phyloP scores from a whole-genome alignment of 2,888 invertebrate genomes.

The Acronicta psi region DNA sequence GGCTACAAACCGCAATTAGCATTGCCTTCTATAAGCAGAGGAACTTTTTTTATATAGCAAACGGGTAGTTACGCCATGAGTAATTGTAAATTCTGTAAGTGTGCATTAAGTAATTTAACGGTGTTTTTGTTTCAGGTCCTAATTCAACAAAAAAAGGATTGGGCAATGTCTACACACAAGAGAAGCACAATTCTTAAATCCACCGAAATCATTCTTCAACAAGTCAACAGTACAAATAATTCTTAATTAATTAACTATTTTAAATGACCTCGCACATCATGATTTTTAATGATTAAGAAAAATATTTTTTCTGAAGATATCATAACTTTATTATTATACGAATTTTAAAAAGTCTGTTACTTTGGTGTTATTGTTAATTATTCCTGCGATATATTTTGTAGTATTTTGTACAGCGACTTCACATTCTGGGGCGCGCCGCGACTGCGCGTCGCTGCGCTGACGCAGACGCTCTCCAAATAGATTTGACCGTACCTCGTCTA shows the following conservation, averaged over 20 bases:
- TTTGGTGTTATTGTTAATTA: slow-evolving; percentile 28
- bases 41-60: slow-evolving; percentile 68
- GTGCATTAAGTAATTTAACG: slow-evolving; percentile 40
- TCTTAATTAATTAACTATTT: slow-evolving; percentile 46
- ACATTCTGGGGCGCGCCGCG: slow-evolving; percentile 62
- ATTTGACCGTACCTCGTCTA: slow-evolving; percentile 73
- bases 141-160: slow-evolving; percentile 74
- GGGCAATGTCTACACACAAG: slow-evolving; percentile 86
- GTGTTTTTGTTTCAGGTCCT: slow-evolving; percentile 78
- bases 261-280: slow-evolving; percentile 76
- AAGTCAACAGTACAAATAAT: slow-evolving; percentile 74
- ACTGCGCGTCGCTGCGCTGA: slow-evolving; percentile 59
- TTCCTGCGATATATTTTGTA: slow-evolving; percentile 17
- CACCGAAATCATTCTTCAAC: slow-evolving; percentile 55
- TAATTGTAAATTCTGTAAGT: slow-evolving; percentile 45
- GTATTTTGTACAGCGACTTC: slow-evolving; percentile 30
- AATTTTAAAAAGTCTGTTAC: slow-evolving; percentile 32
- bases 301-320: slow-evolving; percentile 51
- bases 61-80: slow-evolving; percentile 61
- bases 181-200: slow-evolving; percentile 72
- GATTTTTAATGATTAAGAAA: slow-evolving; percentile 47
- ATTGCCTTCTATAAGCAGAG: slow-evolving; percentile 66
- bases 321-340: slow-evolving; percentile 30
- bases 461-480: slow-evolving; percentile 78
- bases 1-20: slow-evolving; percentile 84